Conservation (phyloP, 2,797 vertebrate species). For the Enteromius unitaeniatus region DNA sequence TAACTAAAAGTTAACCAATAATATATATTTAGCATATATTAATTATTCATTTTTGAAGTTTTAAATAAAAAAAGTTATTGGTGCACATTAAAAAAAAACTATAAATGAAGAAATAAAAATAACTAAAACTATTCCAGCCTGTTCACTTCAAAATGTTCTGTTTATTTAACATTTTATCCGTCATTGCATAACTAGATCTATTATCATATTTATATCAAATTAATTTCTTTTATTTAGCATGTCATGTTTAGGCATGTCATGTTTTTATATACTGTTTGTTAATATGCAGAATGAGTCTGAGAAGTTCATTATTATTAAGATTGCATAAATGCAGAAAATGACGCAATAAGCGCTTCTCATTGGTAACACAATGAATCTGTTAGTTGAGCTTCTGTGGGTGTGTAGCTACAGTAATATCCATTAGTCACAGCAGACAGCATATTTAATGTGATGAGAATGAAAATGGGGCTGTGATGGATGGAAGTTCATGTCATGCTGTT, state of each 20-base stretch:
- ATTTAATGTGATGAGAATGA: slow-evolving; percentile 12
- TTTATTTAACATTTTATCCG: neutral
- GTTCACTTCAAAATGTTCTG: neutral
- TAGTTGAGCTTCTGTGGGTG: neutral
- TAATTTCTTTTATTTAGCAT: neutral
- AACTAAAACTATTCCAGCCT: no score
- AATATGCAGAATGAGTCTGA: neutral
- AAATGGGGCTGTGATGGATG: slow-evolving; percentile 26
- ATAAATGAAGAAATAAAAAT: no score
- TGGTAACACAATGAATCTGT: neutral
- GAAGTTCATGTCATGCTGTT: slow-evolving; percentile 1
- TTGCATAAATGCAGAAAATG: neutral
- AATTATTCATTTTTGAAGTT: no score
- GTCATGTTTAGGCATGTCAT: neutral
- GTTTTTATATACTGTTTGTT: neutral
- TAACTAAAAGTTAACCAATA: no score
- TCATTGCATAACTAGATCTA: neutral
- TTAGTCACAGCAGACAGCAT: slow-evolving; percentile 8
- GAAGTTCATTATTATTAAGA: neutral
- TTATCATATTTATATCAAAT: neutral
- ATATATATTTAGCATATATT: no score
- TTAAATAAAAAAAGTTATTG: no score
- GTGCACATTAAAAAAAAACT: no score
- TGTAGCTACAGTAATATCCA: slow-evolving; percentile 16
- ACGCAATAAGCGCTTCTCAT: neutral